Evolutionary conservation across 2,113 vertebrate genomes (phyloP), one percentile per base, ranked within the genome.

Genomic region (Grallaria varia): DNA sequence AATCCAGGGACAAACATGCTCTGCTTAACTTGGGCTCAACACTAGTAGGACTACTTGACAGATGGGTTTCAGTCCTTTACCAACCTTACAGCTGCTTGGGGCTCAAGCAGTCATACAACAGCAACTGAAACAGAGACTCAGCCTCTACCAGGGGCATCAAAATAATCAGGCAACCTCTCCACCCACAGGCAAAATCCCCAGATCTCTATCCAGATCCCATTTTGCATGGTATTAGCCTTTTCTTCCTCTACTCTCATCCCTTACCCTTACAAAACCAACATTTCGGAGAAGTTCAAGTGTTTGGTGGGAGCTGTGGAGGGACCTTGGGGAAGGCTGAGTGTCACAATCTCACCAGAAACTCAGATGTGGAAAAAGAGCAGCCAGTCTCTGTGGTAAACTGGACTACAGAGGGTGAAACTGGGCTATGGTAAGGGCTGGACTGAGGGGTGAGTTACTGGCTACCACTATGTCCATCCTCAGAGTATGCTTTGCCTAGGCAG

Each of bases 401-500:
- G 25, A 42, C 6, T 30, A 49, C 78, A 31, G 24, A 88, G 28
- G 14, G 45, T 0, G 1, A 72, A 74, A 39, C 16, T 67, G 23
- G 31, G 28, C 1, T 0, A 0, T 3, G 2, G 22, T 37, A 37
- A 58, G 8, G 37, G 10, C 42, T 67, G 55, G 22, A 18, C 31
- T 49, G 35, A 59, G 20, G 24, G 58, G 6, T 35, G 28, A 40
- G 21, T 24, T 42, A 6, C 19, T 52, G 40, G 7, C 9, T 83
- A 33, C 8, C 6, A 1, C 12, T 37, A 18, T 37, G 19, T 76
- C 14, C 10, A 1, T 4, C 9, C 20, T 1, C 2, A 40, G 23
- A 39, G 14, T 1, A 22, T 23, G 21, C n/a, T 93, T 79, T 87
- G 24, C n/a, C 47, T 44, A 15, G 63, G 23, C 35, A 56, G 40